These are phyloP conservation scores for Trypoxylon attenuatum DNA, from an alignment of 2,888 invertebrate species.

Conservation along the genomic window DNA sequence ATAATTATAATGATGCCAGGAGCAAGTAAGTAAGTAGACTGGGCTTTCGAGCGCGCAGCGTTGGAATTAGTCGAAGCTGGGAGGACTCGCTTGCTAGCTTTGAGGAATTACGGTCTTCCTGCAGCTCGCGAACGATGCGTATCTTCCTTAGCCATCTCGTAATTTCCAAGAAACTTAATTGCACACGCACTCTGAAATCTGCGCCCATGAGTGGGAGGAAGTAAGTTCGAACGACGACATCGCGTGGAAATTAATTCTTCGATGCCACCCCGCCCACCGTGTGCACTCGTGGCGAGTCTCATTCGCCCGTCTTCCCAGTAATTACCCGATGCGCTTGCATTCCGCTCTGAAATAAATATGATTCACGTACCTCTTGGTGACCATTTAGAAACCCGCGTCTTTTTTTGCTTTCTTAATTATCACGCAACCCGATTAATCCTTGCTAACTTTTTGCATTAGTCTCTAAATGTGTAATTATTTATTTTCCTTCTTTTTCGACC, in stretches of 20 bases:
- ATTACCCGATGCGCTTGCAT: too few relatives aligned
- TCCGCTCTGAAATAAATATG: too few relatives aligned
- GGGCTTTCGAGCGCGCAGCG: too few relatives aligned
- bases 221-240: conserved; percentile 45
- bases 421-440: too few relatives aligned
- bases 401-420: conserved; percentile 30
- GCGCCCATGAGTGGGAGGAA: conserved; percentile 45
- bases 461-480: too few relatives aligned
- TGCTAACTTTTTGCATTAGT: too few relatives aligned
- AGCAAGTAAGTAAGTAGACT: too few relatives aligned
- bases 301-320: too few relatives aligned
- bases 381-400: too few relatives aligned
- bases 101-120: conserved; percentile 67
- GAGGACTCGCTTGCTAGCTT: conserved; percentile 59
- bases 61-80: conserved; percentile 47
- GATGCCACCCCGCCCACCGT: not conserved
- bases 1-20: too few relatives aligned
- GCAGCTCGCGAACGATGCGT: conserved; percentile 65
- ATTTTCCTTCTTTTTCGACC: too few relatives aligned
- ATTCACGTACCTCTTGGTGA: too few relatives aligned
- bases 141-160: conserved; percentile 60
- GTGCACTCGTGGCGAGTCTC: not conserved
- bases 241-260: conserved; percentile 38
- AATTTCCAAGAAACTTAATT: conserved; percentile 65
- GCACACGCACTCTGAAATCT: conserved; percentile 64